Evolutionary conservation across 2,797 vertebrate genomes (phyloP), one percentile per base, ranked within the genome.

Genomic region (Okamejei kenojei): DNA sequence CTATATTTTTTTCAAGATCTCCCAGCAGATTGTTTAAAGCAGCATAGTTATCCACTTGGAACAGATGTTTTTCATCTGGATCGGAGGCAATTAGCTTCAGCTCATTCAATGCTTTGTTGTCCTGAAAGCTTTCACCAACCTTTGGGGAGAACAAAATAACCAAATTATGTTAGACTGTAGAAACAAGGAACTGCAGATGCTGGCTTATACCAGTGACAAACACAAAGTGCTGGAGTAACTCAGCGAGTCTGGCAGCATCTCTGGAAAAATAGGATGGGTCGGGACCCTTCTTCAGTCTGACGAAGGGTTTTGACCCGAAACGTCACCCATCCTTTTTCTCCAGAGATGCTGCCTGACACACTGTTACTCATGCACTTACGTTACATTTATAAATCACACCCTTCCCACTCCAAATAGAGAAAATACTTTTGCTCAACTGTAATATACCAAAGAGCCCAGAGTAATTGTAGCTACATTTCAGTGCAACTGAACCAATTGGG

Each of bases 21-120:
- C 94, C 95, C 84, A 97, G 94, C 26, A 97, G 95, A 29, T 94
- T 94, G 2, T 95, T 84, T 93, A 97, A 94, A 0, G 95, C 97
- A 0, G 93, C 93, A 84, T 97, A 98, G 93, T 96, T 95, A 35
- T 95, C 95, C 94, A 97, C 97, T n/a, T 93, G 95, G 93, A 97
- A 97, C 80, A 96, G 94, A 2, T 96, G 95, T 0, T 93, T 88
- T 2, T 96, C 94, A 61, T 93, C 94, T 0, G 96, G 96, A 4
- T 95, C 94, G 0, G 96, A 96, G 63, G 97, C 96, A 2, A 97
- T 97, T 29, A 95, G 71, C 35, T 93, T 93, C 94, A 97, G 95
- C 32, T 97, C 95, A 0, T 29, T 9, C 9, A 94, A 93, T 4
- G 95, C 93, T 0, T 23, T 92, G 0, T 0, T 0, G 0, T 93